Base-by-base conservation (phyloP, 2,113 vertebrate species). In the Notothenia rossii region DNA sequence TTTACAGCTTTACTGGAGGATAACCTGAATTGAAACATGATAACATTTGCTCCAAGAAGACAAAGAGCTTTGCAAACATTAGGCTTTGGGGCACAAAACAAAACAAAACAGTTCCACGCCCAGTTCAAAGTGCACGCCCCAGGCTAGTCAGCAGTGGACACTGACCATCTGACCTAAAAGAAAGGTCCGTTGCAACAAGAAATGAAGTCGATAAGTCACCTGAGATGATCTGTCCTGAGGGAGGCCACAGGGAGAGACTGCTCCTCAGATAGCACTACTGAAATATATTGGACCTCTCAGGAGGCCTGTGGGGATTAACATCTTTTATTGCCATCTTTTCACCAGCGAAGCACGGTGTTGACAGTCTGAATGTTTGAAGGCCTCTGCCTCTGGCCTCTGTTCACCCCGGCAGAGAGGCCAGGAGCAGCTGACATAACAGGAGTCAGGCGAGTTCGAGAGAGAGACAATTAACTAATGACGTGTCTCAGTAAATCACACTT, bases 351-450 rank as follows among this genome's bases (percentile, higher is more conserved):
- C 46, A 40, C 87, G 87, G 91, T 88, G 67, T 89, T 89, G 80
- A 76, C 43, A 70, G 71, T 55, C 75, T 54, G 78, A 88, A 88
- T 89, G 88, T 88, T 72, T 77, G 83, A 78, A 91, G 75, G 79
- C 77, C 85, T 14, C 29, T 14, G 56, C 59, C 84, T 74, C 65
- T 49, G 78, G 75, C 76, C 55, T 59, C 82, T 86, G 79, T 81
- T 82, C 84, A 65, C 29, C 29, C 29, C 29, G 29, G 72, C 54
- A 75, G 29, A 29, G 29, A 29, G 29, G 29, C 29, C 29, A 3
- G 83, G 85, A 50, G 80, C 70, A 66, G 64, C 74, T 95, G 94
- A 94, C 90, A 91, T 90, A 95, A 94, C 85, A 67, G 45, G 68
- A 82, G 85, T 94, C 93, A 93, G 86, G 93, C 89, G 90, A 94